Evolutionary conservation across 1,140 invertebrate genomes (phyloP).

Genomic region (Danaus melanippus): DNA sequence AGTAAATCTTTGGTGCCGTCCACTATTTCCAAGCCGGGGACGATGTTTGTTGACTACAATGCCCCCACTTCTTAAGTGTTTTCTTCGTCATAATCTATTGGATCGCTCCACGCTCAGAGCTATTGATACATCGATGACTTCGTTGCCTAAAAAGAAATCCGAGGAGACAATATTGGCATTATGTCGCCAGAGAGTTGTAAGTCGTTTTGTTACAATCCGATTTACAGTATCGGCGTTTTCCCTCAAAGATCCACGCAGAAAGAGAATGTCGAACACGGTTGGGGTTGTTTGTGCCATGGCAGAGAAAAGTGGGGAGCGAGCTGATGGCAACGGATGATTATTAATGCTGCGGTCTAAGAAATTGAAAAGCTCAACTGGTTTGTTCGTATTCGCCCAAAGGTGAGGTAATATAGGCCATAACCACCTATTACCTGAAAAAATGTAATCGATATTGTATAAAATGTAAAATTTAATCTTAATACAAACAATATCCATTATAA

Average conservation of each 20-base stretch:
- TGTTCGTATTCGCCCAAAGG: slow-evolving; percentile 77
- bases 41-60: slow-evolving; percentile 31
- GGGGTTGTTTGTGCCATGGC: slow-evolving; percentile 88
- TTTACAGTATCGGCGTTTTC: slow-evolving; percentile 81
- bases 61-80: slow-evolving; percentile 35
- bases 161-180: slow-evolving; percentile 82
- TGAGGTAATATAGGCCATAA: slow-evolving; percentile 82
- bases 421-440: slow-evolving; percentile 75
- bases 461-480: background rate
- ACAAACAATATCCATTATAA: background rate
- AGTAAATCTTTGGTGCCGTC: slow-evolving; percentile 43
- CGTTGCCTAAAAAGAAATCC: slow-evolving; percentile 85
- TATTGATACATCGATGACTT: slow-evolving; percentile 81
- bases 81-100: slow-evolving; percentile 51
- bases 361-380: slow-evolving; percentile 69
- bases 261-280: slow-evolving; percentile 77
- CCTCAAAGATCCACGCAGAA: slow-evolving; percentile 76
- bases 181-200: slow-evolving; percentile 75
- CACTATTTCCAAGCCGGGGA: slow-evolving; percentile 9
- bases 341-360: slow-evolving; percentile 72
- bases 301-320: slow-evolving; percentile 77
- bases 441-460: background rate
- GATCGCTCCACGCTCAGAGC: slow-evolving; percentile 69
- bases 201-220: slow-evolving; percentile 77
- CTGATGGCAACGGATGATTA: slow-evolving; percentile 46